These are phyloP conservation scores for Cebus imitator DNA, from an alignment of 2,113 vertebrate genomes.

Conservation along the genomic window DNA sequence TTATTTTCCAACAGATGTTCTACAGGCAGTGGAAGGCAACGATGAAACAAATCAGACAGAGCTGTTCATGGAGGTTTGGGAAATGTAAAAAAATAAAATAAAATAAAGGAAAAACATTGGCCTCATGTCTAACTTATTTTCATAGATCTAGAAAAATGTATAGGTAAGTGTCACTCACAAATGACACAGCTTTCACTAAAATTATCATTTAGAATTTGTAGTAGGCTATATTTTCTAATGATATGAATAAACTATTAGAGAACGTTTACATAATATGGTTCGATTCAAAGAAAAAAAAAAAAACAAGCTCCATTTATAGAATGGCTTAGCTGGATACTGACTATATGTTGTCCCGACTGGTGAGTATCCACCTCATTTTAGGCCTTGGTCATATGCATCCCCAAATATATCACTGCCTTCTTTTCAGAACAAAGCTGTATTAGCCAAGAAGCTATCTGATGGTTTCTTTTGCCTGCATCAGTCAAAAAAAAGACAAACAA, in stretches of 20 bases:
- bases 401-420: constrained; percentile 36
- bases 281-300: background rate
- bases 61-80: background rate
- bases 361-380: constrained; percentile 42
- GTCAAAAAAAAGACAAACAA: constrained; percentile 56
- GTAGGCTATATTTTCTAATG: constrained; percentile 23
- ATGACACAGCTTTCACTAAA: background rate
- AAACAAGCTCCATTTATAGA: background rate
- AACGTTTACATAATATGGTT: background rate
- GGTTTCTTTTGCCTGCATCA: constrained; percentile 34
- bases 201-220: constrained; percentile 3
- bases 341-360: background rate
- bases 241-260: constrained; percentile 38
- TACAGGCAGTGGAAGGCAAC: background rate
- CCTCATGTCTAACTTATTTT: background rate
- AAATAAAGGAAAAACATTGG: background rate
- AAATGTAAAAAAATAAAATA: background rate
- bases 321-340: background rate
- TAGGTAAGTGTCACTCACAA: background rate
- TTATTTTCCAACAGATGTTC: background rate
- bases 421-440: constrained; percentile 63
- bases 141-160: background rate
- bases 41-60: background rate
- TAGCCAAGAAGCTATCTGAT: constrained; percentile 48
- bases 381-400: constrained; percentile 38